Percentiles rank a stretch among this genome's conserved stretches.
phyloP scores from a whole-genome alignment of 2,113 vertebrate genomes.

The Clupea harengus region DNA sequence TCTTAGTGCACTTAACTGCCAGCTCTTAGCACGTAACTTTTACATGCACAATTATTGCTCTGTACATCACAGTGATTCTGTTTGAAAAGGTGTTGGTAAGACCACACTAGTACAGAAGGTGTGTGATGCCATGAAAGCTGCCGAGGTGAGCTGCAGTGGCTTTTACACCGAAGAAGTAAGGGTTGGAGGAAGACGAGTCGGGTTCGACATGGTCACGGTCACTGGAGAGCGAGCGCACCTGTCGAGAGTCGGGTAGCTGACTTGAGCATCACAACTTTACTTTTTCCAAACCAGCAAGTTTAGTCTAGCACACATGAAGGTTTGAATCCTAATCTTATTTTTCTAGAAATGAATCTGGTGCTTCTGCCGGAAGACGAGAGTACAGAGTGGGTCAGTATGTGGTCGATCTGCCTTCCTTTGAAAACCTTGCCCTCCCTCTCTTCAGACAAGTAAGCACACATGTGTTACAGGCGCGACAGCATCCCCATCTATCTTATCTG shows the following conservation, averaged over 20 bases:
- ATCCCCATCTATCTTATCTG: too few species aligned
- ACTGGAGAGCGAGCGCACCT: slow-evolving; percentile 81
- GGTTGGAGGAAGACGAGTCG: slow-evolving; percentile 81
- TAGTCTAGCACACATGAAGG: background rate
- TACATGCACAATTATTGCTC: too few species aligned
- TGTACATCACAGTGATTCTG: background rate
- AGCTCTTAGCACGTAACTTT: too few species aligned
- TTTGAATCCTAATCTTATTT: slow-evolving; percentile 13
- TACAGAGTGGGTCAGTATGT: slow-evolving; percentile 85
- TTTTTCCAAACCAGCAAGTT: background rate
- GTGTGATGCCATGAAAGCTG: slow-evolving; percentile 74
- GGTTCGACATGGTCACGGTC: slow-evolving; percentile 94
- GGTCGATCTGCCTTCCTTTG: slow-evolving; percentile 86
- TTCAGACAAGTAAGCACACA: slow-evolving; percentile 80
- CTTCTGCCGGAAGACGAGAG: slow-evolving; percentile 64
- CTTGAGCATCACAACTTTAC: background rate
- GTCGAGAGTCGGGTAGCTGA: slow-evolving; percentile 83
- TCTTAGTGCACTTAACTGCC: too few species aligned
- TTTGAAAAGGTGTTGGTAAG: slow-evolving; percentile 87
- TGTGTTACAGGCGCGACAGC: background rate
- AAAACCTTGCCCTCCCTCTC: slow-evolving; percentile 83
- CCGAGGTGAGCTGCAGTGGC: slow-evolving; percentile 76
- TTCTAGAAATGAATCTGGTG: slow-evolving; percentile 56
- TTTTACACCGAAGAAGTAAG: slow-evolving; percentile 96
- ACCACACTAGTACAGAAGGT: slow-evolving; percentile 91